These are phyloP conservation scores for Sinelater perroti DNA, from an alignment of 2,888 invertebrate species.

Conservation along the genomic window DNA sequence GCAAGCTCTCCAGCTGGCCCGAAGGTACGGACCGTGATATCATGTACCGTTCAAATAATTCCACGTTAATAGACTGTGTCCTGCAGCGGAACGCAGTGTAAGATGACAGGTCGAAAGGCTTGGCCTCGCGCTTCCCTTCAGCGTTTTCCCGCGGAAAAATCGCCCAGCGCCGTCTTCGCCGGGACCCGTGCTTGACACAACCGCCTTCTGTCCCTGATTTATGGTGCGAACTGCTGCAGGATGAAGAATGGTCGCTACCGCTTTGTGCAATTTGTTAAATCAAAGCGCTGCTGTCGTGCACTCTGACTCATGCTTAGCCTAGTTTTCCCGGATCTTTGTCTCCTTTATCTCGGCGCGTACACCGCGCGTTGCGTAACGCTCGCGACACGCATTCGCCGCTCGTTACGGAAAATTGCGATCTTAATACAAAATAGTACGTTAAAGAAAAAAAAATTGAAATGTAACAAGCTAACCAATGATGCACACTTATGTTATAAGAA, in stretches of 20 bases:
- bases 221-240: constrained; percentile 24
- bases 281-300: constrained; percentile 10
- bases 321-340: constrained; percentile 35
- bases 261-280: constrained; percentile 26
- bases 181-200: neutral
- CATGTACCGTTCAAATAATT: constrained; percentile 25
- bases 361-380: neutral
- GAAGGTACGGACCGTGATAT: constrained; percentile 18
- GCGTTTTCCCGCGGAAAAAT: constrained; percentile 6
- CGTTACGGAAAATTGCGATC: neutral
- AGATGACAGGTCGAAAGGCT: constrained; percentile 26
- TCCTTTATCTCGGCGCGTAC: constrained; percentile 5
- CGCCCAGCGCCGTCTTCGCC: neutral
- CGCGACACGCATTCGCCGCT: constrained; percentile 1
- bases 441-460: no score
- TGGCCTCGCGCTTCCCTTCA: constrained; percentile 15
- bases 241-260: constrained; percentile 24
- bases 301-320: constrained; percentile 28
- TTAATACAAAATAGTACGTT: no score
- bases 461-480: no score
- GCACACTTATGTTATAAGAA: no score
- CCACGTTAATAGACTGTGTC: constrained; percentile 23
- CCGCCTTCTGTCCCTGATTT: constrained; percentile 33
- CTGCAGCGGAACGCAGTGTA: constrained; percentile 24
- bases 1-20: constrained; percentile 9